Evolutionary conservation across 2,797 vertebrate species (phyloP), one percentile per base, ranked within the genome.

Genomic region (Myotis myotis): DNA sequence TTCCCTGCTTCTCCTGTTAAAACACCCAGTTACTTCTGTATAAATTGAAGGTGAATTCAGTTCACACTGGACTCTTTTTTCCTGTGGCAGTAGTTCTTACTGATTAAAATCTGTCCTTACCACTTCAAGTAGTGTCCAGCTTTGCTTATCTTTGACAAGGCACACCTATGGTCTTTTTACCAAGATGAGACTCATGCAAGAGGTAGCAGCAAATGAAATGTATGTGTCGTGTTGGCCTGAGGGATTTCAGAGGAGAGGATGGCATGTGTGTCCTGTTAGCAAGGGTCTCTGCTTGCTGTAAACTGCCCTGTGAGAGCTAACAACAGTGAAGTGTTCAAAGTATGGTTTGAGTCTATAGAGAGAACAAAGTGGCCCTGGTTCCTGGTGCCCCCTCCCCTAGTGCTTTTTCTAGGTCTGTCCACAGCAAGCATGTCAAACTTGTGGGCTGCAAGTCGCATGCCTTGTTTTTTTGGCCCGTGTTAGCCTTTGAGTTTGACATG

Each of bases 391-490:
- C 16, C 28, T 17, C 4, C 57, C n/a, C 19, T 49, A 25, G 13
- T 3, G 23, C 76, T 75, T 36, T 20, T 80, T 47, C 64, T 60
- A 17, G 51, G 1, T 71, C 51, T 72, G 53, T 41, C 23, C 51
- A 44, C 28, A 62, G 28, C 60, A 62, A 62, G 28, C 13, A 30
- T 16, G 60, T 30, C 60, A 30, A 15, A 28, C 60, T 30, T 16
- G 5, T 3, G 12, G 25, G 12, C 25, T 28, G 11, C 2, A 25
- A 25, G 12, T 12, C 2, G 0, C 12, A 47, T 47, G 12, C 47
- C 47, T 47, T 47, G 44, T 44, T 44, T 44, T 44, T 44, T 44
- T 44, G 44, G 44, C 44, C 44, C 44, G 44, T 44, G 44, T 44
- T 44, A 44, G 10, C 10, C 44, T 44, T 44, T 44, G 44, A 44